These are phyloP conservation scores for Pyralis farinalis DNA, from an alignment of 2,888 invertebrate species.

Conservation along the genomic window DNA sequence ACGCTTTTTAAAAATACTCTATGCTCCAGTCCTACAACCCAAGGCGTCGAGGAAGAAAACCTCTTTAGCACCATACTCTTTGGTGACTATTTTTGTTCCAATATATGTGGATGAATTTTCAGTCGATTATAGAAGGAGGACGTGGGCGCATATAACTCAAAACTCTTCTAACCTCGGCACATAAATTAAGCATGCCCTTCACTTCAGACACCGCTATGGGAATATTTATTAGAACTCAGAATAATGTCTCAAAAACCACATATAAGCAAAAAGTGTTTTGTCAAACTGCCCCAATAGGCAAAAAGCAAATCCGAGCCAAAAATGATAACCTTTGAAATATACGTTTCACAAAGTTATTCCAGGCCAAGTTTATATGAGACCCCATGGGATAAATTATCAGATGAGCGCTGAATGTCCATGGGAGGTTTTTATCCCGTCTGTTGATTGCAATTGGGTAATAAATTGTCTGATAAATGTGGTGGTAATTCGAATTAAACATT, in stretches of 20 bases:
- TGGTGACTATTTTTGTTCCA: too few species aligned
- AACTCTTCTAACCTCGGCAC: too few species aligned
- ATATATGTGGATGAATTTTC: too few species aligned
- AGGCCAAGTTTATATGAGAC: conserved; percentile 36
- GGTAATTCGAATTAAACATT: not conserved
- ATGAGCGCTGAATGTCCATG: conserved; percentile 28
- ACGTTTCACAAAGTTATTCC: conserved; percentile 40
- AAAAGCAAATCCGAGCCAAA: conserved; percentile 57
- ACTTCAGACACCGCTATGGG: too few species aligned
- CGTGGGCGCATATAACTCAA: too few species aligned
- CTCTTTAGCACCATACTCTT: too few species aligned
- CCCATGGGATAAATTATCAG: conserved; percentile 19
- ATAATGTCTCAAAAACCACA: not conserved
- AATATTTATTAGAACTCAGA: too few species aligned
- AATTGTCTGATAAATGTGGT: conserved; percentile 1
- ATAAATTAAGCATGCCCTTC: too few species aligned
- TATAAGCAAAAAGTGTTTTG: conserved; percentile 29
- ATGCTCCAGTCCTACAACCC: too few species aligned
- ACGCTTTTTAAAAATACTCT: too few species aligned
- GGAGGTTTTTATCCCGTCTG: conserved; percentile 49
- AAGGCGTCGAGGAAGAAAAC: too few species aligned
- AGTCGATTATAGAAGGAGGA: too few species aligned
- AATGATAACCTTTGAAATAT: conserved; percentile 63
- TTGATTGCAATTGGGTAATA: conserved; percentile 16
- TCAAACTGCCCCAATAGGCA: conserved; percentile 54